Base-by-base conservation (phyloP, 2,888 invertebrate species). In the Drosophila cyrtoloma region DNA sequence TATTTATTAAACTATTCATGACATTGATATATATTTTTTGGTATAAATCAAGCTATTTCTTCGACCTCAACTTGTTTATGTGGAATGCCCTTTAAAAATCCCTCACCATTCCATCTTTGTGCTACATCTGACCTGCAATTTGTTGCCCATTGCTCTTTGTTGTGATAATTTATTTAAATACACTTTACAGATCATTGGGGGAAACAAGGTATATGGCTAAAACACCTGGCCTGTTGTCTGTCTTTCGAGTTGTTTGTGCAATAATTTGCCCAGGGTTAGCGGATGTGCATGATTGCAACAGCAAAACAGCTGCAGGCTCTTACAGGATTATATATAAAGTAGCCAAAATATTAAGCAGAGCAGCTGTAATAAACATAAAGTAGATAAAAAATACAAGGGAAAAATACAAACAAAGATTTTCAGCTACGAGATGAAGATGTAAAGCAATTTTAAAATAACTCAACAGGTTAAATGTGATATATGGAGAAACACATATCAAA, bases 161-260 rank as follows among this genome's bases (percentile, higher is more conserved):
- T 89, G 82, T 75, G 72, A 70, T 74, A 68, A 82, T 89, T 89
- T 86, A 85, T 79, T 82, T 79, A 84, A 89, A 87, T 86, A 80
- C 74, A 84, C 61, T 79, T 84, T 84, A 72, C 84, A 76, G 79
- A 84, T 73, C 71, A 64, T 77, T 58, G 70, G 42, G 51, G 42
- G 44, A 33, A 71, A 63, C 52, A 33, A 37, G 3, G 28, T 32
- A 3, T 42, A 39, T 30, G 12, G n/a, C 58, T 56, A n/a, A 50
- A 75, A 81, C 84, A 86, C 79, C 84, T 84, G 84, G 87, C 74
- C 57, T 26, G 12, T 50, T 14, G 26, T 26, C 63, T 53, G 53
- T 56, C 33, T 62, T 50, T 52, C 6, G 22, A 33, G 44, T 62
- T 79, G 35, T 62, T 64, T 62, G 56, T 58, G 77, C 77, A 71